Evolutionary conservation across 2,888 invertebrate genomes (phyloP).

Genomic region (Parasteatoda lunata): DNA sequence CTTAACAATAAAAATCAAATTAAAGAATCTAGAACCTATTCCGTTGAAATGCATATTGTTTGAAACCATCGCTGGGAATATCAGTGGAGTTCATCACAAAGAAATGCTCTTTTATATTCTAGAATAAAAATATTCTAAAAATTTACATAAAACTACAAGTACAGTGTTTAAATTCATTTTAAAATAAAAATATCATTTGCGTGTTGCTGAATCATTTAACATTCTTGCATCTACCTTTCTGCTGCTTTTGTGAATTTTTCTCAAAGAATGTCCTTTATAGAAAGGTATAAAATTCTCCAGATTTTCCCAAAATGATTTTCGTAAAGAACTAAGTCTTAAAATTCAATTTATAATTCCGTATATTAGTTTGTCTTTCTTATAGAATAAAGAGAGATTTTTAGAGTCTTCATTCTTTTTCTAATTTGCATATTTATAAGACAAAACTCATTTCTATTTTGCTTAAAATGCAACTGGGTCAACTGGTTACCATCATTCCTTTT

Average conservation of each 20-base stretch:
- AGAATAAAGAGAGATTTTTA: neutral
- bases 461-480: neutral
- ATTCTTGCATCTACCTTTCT: neutral
- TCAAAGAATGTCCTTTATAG: too few species aligned
- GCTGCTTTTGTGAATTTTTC: neutral
- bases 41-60: too few species aligned
- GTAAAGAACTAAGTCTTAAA: neutral
- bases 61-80: too few species aligned
- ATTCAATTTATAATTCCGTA: constrained; percentile 1
- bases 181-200: neutral
- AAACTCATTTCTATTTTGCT: constrained; percentile 18
- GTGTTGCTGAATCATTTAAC: neutral
- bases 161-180: neutral
- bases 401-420: neutral
- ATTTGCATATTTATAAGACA: constrained; percentile 20
- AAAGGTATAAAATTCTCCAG: too few species aligned
- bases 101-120: too few species aligned
- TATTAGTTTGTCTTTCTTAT: constrained; percentile 1
- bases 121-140: neutral
- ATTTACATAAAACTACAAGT: neutral
- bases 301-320: too few species aligned
- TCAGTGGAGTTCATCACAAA: too few species aligned
- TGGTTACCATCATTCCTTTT: neutral
- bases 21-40: too few species aligned
- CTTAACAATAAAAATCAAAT: too few species aligned